A percentile compares a stretch with the other conserved stretches of the same genome.
These are phyloP conservation scores for Chunga burmeisteri DNA, from an alignment of 2,113 vertebrate species.

Conservation along the genomic window DNA sequence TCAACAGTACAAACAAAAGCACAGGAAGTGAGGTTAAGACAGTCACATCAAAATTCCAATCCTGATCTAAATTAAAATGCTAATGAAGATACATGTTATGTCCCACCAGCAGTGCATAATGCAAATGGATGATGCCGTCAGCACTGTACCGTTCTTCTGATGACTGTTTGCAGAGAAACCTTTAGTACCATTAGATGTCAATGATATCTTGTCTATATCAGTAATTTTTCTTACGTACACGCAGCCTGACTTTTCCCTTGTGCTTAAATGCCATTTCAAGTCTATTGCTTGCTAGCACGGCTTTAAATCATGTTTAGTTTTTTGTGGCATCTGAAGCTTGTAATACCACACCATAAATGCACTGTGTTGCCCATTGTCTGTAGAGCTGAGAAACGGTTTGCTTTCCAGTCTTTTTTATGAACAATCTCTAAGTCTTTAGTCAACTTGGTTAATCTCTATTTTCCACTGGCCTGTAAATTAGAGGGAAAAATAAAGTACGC, in stretches of 20 bases:
- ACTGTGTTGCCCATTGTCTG: neutral
- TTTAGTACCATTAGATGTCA: neutral
- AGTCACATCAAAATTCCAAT: neutral
- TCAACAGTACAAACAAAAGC: neutral
- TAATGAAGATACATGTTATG: neutral
- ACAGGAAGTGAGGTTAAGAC: neutral
- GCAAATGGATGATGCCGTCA: neutral
- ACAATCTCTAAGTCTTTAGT: neutral
- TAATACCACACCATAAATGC: neutral
- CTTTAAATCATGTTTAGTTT: neutral
- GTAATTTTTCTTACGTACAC: neutral
- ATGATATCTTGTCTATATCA: neutral
- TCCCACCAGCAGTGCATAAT: neutral
- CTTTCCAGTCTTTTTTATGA: constrained; percentile 22
- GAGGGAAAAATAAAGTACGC: constrained; percentile 46
- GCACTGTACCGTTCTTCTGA: neutral
- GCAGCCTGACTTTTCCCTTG: neutral
- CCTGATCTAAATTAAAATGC: neutral
- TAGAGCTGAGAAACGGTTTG: neutral
- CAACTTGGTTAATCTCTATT: neutral
- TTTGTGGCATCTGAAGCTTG: neutral
- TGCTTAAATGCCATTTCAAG: neutral
- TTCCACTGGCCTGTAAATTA: constrained; percentile 15
- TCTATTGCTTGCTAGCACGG: neutral
- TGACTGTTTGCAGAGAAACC: neutral